Evolutionary conservation across 2,113 vertebrate species (phyloP).

Genomic region (Bostrychus sinensis): DNA sequence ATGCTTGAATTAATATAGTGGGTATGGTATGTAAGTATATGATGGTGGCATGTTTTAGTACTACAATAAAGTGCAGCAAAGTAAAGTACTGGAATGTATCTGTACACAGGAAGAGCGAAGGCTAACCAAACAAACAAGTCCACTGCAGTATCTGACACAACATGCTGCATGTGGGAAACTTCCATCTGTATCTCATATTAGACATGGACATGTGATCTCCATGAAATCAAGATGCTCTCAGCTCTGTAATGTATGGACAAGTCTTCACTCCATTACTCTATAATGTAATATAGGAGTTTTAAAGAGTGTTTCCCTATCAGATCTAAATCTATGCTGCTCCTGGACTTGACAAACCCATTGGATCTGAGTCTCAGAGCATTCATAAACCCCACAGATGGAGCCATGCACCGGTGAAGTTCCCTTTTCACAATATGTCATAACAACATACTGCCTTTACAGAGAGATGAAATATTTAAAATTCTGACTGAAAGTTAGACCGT

Average conservation of each 20-base stretch:
- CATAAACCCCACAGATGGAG: constrained; percentile 35
- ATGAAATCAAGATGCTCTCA: constrained; percentile 57
- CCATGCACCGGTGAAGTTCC: constrained; percentile 8
- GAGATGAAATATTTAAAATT: background rate
- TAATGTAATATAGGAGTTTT: constrained; percentile 14
- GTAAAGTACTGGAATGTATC: background rate
- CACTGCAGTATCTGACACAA: constrained; percentile 22
- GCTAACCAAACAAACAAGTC: constrained; percentile 57
- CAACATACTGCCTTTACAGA: background rate
- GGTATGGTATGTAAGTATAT: too few relatives aligned
- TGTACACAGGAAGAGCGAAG: constrained; percentile 58
- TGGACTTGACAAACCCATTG: constrained; percentile 30
- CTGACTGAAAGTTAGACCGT: constrained; percentile 5
- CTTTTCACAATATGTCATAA: constrained; percentile 33
- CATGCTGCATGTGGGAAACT: constrained; percentile 59
- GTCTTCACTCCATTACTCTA: constrained; percentile 29
- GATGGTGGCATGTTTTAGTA: background rate
- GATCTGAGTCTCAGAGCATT: constrained; percentile 9
- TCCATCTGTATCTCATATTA: constrained; percentile 67
- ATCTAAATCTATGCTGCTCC: constrained; percentile 33
- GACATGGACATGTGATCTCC: constrained; percentile 53
- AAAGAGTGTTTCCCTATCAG: constrained; percentile 36
- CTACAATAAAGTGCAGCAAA: background rate
- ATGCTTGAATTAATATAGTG: too few relatives aligned
- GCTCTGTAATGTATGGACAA: constrained; percentile 28